phyloP scores from a whole-genome alignment of 2,888 invertebrate species.

The Platynereis dumerilii region DNA sequence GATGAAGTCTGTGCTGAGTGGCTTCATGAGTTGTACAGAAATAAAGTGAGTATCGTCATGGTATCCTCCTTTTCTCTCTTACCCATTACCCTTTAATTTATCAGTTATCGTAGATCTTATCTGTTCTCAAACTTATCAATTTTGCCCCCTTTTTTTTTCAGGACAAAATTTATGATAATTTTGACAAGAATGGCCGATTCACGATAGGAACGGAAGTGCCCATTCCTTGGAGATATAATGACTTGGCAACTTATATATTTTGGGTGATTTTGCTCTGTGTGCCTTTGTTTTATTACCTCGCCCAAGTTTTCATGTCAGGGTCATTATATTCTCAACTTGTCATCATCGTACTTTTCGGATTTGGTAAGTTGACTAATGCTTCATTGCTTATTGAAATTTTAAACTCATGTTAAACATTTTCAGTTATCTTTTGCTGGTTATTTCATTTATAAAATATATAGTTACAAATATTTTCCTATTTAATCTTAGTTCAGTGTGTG shows the following conservation, averaged over 20 bases:
- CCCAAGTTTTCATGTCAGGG: slow-evolving; percentile 65
- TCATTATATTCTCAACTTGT: slow-evolving; percentile 75
- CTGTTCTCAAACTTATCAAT: no score
- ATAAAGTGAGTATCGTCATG: slow-evolving; percentile 58
- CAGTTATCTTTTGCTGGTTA: no score
- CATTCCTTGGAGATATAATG: slow-evolving; percentile 46
- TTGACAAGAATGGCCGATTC: slow-evolving; percentile 50
- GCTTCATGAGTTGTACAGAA: slow-evolving; percentile 81
- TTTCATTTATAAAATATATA: no score
- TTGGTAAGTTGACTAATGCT: slow-evolving; percentile 73
- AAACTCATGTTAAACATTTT: no score
- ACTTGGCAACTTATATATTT: slow-evolving; percentile 52
- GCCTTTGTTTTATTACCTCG: slow-evolving; percentile 51
- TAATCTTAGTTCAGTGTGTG: no score
- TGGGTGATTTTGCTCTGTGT: slow-evolving; percentile 56
- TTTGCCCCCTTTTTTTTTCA: slow-evolving; percentile 35
- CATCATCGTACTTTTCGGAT: slow-evolving; percentile 73
- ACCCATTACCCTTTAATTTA: no score
- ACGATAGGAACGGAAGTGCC: slow-evolving; percentile 40
- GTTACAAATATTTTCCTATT: no score
- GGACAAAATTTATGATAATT: slow-evolving; percentile 62
- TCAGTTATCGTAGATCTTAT: no score
- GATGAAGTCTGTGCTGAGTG: slow-evolving; percentile 80
- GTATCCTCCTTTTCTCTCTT: slow-evolving; percentile 23
- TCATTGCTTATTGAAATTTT: background rate